Evolutionary conservation across 2,797 vertebrate species (phyloP), one percentile per base, ranked within the genome.

Genomic region (Microctenopoma steveboyesi): DNA sequence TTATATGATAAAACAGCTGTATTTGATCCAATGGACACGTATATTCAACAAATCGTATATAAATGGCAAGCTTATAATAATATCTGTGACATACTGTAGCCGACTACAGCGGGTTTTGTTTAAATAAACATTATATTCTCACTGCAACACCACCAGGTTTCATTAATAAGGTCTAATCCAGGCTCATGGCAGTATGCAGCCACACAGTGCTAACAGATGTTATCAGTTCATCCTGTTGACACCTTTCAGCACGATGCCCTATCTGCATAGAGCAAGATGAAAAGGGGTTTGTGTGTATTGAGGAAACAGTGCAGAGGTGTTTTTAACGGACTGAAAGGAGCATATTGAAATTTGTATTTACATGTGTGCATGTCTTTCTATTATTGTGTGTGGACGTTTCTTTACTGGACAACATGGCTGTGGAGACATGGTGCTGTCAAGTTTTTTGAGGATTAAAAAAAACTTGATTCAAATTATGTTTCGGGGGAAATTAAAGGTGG

Each of bases 221-320:
- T 65, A 81, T 80, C 84, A 57, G 45, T 11, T 54, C 80, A 87
- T 86, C 85, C 85, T 85, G 87, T 86, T 85, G 71, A 84, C 84
- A 90, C 79, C 63, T 79, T 79, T 81, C n/a, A 69, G 33, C 50
- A 28, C 10, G 22, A 51, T n/a, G 69, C 4, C 22, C 67, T 58
- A 64, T 73, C 64, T 65, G 50, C 43, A 33, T 1, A 33, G 4
- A 63, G 65, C 50, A 46, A 55, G 37, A 64, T 70, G 27, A 54
- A 49, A 18, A 73, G 72, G 28, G 76, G 72, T 85, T 72, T 58
- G 1, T 33, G 37, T 47, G 75, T 60, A 64, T 45, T 42, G 57
- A 72, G 84, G 81, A 86, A 86, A 71, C 62, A 50, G 60, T 15
- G 45, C 56, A 69, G 18, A 45, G 42, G 9, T 27, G 50, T 42